A percentile compares a stretch with the other conserved stretches of the same genome.
These are phyloP conservation scores for Corynorhinus townsendii DNA, from an alignment of 2,113 vertebrate genomes.

Conservation along the genomic window DNA sequence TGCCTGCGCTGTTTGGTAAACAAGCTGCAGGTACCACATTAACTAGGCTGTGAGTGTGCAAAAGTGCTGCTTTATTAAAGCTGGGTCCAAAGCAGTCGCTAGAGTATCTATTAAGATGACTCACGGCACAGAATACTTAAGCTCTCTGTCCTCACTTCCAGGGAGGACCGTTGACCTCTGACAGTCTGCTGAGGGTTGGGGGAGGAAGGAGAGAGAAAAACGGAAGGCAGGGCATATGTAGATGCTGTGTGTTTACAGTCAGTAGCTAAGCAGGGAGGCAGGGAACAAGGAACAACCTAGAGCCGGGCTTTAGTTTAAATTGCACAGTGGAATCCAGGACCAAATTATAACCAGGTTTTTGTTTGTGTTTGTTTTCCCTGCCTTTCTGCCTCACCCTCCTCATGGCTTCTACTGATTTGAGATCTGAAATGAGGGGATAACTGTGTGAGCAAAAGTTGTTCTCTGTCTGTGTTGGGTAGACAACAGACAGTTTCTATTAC, in stretches of 20 bases:
- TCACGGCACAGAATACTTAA: slow-evolving; percentile 81
- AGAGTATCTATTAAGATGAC: slow-evolving; percentile 83
- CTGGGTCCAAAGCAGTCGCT: slow-evolving; percentile 78
- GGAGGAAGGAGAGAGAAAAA: background rate
- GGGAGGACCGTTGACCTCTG: slow-evolving; percentile 91
- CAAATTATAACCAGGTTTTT: slow-evolving; percentile 64
- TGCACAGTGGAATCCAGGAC: slow-evolving; percentile 58
- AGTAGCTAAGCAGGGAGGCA: slow-evolving; percentile 59
- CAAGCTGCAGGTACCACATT: slow-evolving; percentile 78
- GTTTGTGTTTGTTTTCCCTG: slow-evolving; percentile 49
- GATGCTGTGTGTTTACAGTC: slow-evolving; percentile 63
- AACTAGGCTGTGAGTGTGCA: slow-evolving; percentile 72
- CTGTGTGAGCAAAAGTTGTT: slow-evolving; percentile 73
- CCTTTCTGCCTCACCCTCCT: slow-evolving; percentile 58
- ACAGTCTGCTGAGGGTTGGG: slow-evolving; percentile 77
- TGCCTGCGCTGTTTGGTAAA: slow-evolving; percentile 76
- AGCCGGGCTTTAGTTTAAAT: slow-evolving; percentile 72
- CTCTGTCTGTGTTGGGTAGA: slow-evolving; percentile 62
- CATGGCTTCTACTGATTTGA: slow-evolving; percentile 71
- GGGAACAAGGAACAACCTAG: slow-evolving; percentile 30
- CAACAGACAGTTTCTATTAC: slow-evolving; percentile 61
- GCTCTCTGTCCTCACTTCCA: slow-evolving; percentile 81
- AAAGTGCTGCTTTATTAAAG: slow-evolving; percentile 77
- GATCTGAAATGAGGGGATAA: slow-evolving; percentile 73
- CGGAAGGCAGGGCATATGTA: slow-evolving; percentile 69